phyloP scores from a whole-genome alignment of 2,113 vertebrate genomes.

The Salvator merianae region DNA sequence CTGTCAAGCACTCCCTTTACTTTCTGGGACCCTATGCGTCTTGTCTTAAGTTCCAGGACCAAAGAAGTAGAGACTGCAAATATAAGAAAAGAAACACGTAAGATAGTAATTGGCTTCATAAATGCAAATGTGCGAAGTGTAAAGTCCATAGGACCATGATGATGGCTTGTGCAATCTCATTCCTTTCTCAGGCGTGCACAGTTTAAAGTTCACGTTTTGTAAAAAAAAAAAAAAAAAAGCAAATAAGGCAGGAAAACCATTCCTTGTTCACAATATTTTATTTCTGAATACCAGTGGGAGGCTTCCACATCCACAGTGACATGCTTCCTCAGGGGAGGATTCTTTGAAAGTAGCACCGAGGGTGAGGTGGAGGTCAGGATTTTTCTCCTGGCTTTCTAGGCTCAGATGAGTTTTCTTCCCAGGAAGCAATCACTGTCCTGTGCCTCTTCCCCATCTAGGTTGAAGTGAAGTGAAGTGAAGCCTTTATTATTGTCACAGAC shows the following conservation, averaged over 20 bases:
- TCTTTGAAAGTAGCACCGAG: too few species aligned
- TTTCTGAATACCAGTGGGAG: neutral
- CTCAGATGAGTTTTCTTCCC: too few species aligned
- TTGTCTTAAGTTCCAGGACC: too few species aligned
- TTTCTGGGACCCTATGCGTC: too few species aligned
- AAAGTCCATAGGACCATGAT: neutral
- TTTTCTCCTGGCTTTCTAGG: neutral
- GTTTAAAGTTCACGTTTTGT: neutral
- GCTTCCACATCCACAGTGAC: too few species aligned
- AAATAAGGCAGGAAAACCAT: neutral
- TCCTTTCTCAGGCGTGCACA: too few species aligned
- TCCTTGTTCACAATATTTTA: too few species aligned
- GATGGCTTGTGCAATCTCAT: neutral
- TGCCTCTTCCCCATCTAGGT: neutral
- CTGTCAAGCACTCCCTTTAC: too few species aligned
- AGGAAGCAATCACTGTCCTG: neutral
- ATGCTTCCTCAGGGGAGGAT: neutral
- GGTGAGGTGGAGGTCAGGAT: neutral
- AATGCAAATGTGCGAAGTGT: neutral
- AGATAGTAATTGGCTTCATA: too few species aligned
- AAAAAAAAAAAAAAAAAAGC: too few species aligned
- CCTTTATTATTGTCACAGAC: neutral
- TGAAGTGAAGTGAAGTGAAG: neutral
- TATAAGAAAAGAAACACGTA: too few species aligned
- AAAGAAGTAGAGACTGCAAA: too few species aligned